Conservation (phyloP, 2,113 vertebrate genomes). For the Sialia sialis region DNA sequence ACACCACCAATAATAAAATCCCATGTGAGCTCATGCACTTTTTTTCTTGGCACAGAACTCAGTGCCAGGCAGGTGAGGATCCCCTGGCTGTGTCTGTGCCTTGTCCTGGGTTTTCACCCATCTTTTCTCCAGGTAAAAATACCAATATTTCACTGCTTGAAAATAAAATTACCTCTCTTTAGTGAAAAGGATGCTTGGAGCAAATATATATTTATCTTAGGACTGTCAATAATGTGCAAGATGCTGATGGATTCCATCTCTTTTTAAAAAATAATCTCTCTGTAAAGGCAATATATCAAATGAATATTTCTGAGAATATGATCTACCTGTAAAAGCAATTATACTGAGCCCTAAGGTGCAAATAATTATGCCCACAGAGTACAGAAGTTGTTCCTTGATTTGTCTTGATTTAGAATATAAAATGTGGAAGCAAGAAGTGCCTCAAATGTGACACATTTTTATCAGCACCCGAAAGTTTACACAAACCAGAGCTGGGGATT, state of each 20-base stretch:
- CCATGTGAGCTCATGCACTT: fast-evolving
- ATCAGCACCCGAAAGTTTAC: not conserved
- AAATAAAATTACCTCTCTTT: not conserved
- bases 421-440: not conserved
- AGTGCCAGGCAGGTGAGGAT: not conserved
- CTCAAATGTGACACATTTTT: not conserved
- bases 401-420: not conserved
- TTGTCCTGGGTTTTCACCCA: not conserved
- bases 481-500: not conserved
- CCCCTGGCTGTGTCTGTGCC: not conserved
- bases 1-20: not conserved
- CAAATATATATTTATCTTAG: not conserved
- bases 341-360: not conserved
- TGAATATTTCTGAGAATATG: not conserved
- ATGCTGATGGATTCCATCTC: not conserved
- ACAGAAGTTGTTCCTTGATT: not conserved
- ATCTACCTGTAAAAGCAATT: not conserved
- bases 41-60: not conserved
- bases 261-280: not conserved
- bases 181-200: not conserved
- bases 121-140: not conserved
- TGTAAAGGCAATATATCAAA: not conserved
- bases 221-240: not conserved
- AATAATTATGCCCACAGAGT: not conserved
- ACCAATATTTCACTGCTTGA: not conserved